phyloP scores from a whole-genome alignment of 2,797 vertebrate species.

The Myotis vivesi region DNA sequence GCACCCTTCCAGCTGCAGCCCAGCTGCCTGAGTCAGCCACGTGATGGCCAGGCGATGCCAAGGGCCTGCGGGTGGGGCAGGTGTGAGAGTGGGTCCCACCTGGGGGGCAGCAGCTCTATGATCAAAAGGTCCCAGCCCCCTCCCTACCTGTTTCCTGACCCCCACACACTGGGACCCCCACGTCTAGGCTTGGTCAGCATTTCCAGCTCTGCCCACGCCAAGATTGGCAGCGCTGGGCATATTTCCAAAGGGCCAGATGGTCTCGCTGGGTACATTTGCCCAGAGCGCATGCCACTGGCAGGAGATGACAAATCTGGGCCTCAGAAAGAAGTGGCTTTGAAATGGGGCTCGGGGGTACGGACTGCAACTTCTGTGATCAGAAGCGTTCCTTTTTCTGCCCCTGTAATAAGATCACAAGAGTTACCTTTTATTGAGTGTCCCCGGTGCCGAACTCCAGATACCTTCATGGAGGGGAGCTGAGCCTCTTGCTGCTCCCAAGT shows the following conservation, averaged over 20 bases:
- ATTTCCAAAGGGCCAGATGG: conserved; percentile 68
- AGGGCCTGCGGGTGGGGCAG: not conserved
- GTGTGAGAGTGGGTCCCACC: not conserved
- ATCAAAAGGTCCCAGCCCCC: not conserved
- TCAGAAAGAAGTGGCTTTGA: conserved; percentile 8
- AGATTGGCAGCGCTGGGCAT: not conserved
- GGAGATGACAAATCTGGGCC: not conserved
- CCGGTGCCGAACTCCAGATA: not conserved
- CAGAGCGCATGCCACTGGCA: conserved; percentile 24
- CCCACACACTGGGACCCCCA: not conserved
- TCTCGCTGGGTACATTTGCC: not conserved
- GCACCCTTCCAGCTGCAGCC: not conserved
- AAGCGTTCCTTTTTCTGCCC: not conserved
- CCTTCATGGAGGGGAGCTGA: not conserved
- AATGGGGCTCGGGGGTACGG: not conserved
- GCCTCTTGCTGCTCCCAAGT: not conserved
- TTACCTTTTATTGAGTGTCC: not conserved
- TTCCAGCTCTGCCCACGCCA: not conserved
- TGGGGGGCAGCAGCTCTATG: not conserved
- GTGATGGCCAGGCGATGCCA: not conserved
- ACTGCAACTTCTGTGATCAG: not conserved
- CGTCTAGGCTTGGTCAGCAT: not conserved
- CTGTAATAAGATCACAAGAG: not conserved
- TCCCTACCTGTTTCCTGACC: not conserved
- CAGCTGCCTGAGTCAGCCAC: not conserved